Evolutionary conservation across 2,888 invertebrate genomes (phyloP).

Genomic region (Diachrysia chrysitis): DNA sequence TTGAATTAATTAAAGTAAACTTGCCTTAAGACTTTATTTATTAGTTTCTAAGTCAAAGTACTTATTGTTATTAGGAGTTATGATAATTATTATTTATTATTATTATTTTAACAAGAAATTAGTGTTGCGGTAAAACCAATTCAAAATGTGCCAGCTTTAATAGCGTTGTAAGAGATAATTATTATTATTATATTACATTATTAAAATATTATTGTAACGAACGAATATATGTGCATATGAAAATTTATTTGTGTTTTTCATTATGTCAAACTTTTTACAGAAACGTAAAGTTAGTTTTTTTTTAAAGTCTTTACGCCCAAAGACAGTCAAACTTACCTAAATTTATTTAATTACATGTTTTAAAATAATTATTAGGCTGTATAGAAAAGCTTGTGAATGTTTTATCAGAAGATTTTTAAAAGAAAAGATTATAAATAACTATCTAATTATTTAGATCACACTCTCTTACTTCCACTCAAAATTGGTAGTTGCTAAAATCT

Average conservation of each 20-base stretch:
- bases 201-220: slow-evolving; percentile 79
- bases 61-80: slow-evolving; percentile 27
- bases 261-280: slow-evolving; percentile 27
- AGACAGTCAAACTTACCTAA: too few relatives aligned
- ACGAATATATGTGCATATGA: slow-evolving; percentile 86
- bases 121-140: slow-evolving; percentile 80
- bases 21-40: slow-evolving; percentile 15
- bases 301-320: too few relatives aligned
- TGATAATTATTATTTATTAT: slow-evolving; percentile 44
- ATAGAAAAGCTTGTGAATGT: too few relatives aligned
- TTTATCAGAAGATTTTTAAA: too few relatives aligned
- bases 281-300: too few relatives aligned
- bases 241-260: slow-evolving; percentile 49
- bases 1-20: slow-evolving; percentile 5
- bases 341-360: too few relatives aligned
- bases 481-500: too few relatives aligned
- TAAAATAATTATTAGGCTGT: too few relatives aligned
- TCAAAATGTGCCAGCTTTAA: slow-evolving; percentile 86
- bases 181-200: slow-evolving; percentile 78
- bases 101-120: slow-evolving; percentile 61
- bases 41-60: slow-evolving; percentile 27
- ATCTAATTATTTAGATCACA: too few relatives aligned
- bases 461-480: too few relatives aligned
- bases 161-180: slow-evolving; percentile 80
- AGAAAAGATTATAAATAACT: too few relatives aligned